Base-by-base conservation (phyloP, 2,797 vertebrate genomes). In the Melanotaenia maccullochi region DNA sequence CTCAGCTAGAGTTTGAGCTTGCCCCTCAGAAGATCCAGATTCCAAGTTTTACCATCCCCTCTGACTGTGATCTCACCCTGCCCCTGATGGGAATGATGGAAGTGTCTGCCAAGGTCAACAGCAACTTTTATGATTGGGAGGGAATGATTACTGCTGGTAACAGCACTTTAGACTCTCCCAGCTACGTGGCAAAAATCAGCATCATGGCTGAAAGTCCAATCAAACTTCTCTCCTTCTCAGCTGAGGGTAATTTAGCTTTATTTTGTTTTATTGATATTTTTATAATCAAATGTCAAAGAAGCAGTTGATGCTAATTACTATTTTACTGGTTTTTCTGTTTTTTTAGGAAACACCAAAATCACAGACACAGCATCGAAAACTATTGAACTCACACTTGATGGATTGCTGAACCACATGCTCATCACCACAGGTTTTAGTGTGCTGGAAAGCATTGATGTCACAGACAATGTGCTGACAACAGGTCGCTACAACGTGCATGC, bases 121-220 rank as follows among this genome's bases (percentile, higher is more conserved):
- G 94, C 93, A 99, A 98, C 91, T 91, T 94, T 81, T 99, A 98
- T 82, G 96, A 96, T 71, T 96, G 95, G 96, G 95, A 97, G 2
- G 94, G 90, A n/a, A 90, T 80, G 0, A 90, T 93, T 36, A 93
- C 85, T 4, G 94, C 93, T 36, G 96, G 95, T 47, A 96, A 97
- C 85, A 95, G 90, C 75, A 95, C 93, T 8, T 67, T 3, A 25
- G 92, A 95, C 24, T 85, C 78, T 49, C 85, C 90, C 8, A 79
- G 83, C 35, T 85, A 96, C 60, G 78, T 78, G 83, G 89, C 93
- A 42, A 93, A 85, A 59, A 96, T 96, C 57, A 90, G 65, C 25
- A 47, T 95, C 12, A 90, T 82, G 0, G 95, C 95, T 49, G 91
- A 95, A 30, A 95, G 95, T 18, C 84, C 93, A 24, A 76, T 97